Evolutionary conservation across 1,140 invertebrate genomes (phyloP).

Genomic region (Atta colombica): DNA sequence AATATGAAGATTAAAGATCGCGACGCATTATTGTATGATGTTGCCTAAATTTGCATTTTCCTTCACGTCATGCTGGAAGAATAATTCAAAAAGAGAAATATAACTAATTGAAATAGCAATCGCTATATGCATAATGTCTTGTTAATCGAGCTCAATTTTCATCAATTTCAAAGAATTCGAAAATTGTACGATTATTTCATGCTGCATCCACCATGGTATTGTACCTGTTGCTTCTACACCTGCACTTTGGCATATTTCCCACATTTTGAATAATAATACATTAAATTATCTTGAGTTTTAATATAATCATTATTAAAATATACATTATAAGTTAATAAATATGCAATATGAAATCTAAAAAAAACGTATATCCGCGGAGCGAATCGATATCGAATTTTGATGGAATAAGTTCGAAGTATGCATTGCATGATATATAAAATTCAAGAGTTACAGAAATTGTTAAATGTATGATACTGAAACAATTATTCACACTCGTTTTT

Average conservation of each 20-base stretch:
- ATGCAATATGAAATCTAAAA: not conserved
- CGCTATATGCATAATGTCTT: not conserved
- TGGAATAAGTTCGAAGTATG: not conserved
- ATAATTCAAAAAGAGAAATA: not conserved
- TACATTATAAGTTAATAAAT: not conserved
- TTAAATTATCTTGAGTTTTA: not conserved
- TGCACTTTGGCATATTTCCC: not conserved
- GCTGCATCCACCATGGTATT: not conserved
- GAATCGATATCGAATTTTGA: not conserved
- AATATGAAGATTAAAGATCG: not conserved
- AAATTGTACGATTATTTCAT: not conserved
- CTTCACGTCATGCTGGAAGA: not conserved
- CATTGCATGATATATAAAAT: not conserved
- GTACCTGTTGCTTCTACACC: conserved; percentile 27
- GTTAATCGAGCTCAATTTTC: not conserved
- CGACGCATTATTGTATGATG: not conserved
- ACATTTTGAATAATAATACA: conserved; percentile 10
- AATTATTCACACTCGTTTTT: not conserved
- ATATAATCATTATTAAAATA: not conserved
- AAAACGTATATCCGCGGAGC: not conserved
- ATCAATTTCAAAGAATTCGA: not conserved
- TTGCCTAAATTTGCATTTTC: not conserved
- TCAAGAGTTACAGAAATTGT: not conserved
- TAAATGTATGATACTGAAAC: not conserved
- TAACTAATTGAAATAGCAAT: not conserved